Evolutionary conservation across 1,140 invertebrate genomes (phyloP).

Genomic region (Papilio xuthus): DNA sequence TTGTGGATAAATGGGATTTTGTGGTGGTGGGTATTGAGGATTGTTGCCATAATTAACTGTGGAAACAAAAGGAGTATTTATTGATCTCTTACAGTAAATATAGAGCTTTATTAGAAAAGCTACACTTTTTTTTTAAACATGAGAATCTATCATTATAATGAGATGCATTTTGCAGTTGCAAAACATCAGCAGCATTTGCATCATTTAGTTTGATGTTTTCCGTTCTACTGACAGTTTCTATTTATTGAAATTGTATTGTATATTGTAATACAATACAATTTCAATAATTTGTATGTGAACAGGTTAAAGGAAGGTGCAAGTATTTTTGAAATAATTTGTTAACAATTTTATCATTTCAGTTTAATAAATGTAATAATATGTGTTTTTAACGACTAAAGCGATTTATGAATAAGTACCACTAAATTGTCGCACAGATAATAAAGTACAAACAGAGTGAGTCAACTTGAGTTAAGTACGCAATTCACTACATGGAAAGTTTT

Average conservation of each 20-base stretch:
- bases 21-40: conserved; percentile 62
- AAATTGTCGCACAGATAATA: background rate
- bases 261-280: too few relatives aligned
- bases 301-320: too few relatives aligned
- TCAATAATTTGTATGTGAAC: background rate
- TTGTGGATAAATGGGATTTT: conserved; percentile 64
- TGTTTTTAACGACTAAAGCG: too few relatives aligned
- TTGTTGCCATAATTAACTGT: conserved; percentile 64
- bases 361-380: background rate
- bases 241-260: too few relatives aligned
- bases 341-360: background rate
- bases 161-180: background rate
- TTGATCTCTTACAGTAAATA: background rate
- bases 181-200: background rate
- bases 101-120: background rate
- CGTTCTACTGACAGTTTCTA: background rate
- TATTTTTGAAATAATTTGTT: too few relatives aligned
- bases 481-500: background rate
- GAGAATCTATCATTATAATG: background rate
- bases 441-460: background rate
- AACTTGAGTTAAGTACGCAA: background rate
- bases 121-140: too few relatives aligned
- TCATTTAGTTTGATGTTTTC: background rate
- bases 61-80: background rate
- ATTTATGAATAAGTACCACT: background rate